Evolutionary conservation across 92 coral and sea anemone species (phyloP).

Genomic region (Parazoanthus darwini): DNA sequence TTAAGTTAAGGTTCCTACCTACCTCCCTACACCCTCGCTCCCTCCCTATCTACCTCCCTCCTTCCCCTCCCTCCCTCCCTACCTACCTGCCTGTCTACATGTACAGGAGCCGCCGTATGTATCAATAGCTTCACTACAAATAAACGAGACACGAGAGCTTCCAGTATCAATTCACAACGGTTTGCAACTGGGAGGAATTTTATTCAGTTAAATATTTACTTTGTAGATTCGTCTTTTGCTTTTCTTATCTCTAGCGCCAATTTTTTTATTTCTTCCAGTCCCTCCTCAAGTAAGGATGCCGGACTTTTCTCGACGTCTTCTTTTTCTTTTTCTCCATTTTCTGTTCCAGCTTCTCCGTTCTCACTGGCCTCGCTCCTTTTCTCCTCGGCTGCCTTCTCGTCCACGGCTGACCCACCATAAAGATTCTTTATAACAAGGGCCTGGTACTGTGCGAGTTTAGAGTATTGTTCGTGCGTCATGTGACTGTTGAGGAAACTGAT

Average conservation of each 20-base stretch:
- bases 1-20: no score
- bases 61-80: no score
- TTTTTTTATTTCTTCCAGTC: conserved; percentile 77
- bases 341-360: conserved; percentile 12
- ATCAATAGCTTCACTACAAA: neutral
- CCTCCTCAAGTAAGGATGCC: conserved; percentile 75
- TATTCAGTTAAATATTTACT: conserved; percentile 19
- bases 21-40: no score
- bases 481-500: conserved; percentile 69
- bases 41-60: no score
- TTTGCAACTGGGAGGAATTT: neutral
- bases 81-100: no score
- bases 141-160: neutral
- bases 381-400: conserved; percentile 57
- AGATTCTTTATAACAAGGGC: conserved; percentile 84
- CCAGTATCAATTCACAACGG: neutral
- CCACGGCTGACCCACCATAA: conserved; percentile 64
- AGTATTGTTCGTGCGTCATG: conserved; percentile 77
- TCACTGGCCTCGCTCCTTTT: conserved; percentile 18
- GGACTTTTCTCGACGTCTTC: conserved; percentile 69
- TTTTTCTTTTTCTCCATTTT: conserved; percentile 44
- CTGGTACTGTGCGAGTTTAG: conserved; percentile 77
- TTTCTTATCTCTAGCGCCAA: conserved; percentile 78
- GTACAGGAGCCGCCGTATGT: neutral
- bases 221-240: conserved; percentile 50